Base-by-base conservation (phyloP, 2,113 vertebrate genomes). In the Petrocephalus zakoni region DNA sequence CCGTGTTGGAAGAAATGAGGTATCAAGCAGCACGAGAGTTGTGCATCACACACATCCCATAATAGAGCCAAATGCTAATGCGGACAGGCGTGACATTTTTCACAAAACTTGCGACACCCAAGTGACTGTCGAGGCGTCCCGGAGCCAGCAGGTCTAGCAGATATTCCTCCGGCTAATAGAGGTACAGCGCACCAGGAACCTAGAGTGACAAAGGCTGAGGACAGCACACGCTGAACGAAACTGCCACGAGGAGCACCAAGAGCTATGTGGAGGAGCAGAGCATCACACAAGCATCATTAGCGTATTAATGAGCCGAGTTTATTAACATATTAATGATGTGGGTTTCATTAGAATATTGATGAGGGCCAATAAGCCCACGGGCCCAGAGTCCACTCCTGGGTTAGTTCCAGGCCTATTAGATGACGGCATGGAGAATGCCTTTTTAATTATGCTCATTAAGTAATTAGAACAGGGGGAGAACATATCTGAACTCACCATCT, bases 391-490 rank as follows among this genome's bases (percentile, higher is more conserved):
- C 58, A 90, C 86, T 93, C 93, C 90, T n/a, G 29, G 15, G 92
- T 92, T 92, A 93, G 49, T 47, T 49, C 87, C 90, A 92, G 89
- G 91, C 90, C 92, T 92, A 95, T 95, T 94, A 94, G 90, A 92
- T 88, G 11, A 89, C 90, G 87, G 90, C 91, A 91, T 90, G 90
- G 88, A 89, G 89, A 92, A 93, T 88, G 90, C 92, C 93, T 94
- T 94, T 93, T 93, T 94, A 95, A 96, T 94, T 93, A 92, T 21
- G 89, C 90, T 92, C 90, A 87, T 91, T 90, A 94, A 94, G 95
- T 93, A 95, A 95, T 94, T 93, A 94, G 93, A 93, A 49, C 13
- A 22, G 88, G 89, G 88, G 87, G 91, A 88, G 92, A 91, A 91
- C 90, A 91, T 87, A 88, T 81, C 94, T 94, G 91, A 90, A 93